Conservation (phyloP, 1,140 invertebrate genomes). For the Monochamus saltuarius region DNA sequence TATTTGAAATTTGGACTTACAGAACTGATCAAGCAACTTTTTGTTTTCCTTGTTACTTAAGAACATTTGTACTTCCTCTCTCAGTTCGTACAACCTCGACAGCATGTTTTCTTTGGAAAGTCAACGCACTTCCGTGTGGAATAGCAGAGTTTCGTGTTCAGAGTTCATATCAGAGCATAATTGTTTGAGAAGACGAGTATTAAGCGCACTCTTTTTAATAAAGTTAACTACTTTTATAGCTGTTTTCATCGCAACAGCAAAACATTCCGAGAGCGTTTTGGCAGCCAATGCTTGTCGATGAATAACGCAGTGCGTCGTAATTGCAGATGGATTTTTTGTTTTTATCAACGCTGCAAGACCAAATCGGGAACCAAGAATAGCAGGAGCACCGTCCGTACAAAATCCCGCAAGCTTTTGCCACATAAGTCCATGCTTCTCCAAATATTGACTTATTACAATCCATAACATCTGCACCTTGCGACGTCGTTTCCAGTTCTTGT, state of each 20-base stretch:
- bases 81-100: slow-evolving; percentile 29
- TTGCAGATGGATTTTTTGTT: slow-evolving; percentile 37
- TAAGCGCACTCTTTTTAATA: slow-evolving; percentile 43
- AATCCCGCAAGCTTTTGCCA: slow-evolving; percentile 8
- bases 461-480: slow-evolving; percentile 40
- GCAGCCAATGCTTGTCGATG: slow-evolving; percentile 42
- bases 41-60: not conserved
- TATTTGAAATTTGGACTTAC: too few species aligned
- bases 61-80: slow-evolving; percentile 19
- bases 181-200: slow-evolving; percentile 40
- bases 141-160: slow-evolving; percentile 37
- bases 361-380: slow-evolving; percentile 46
- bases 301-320: slow-evolving; percentile 41
- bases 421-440: slow-evolving; percentile 35
- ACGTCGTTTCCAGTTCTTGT: slow-evolving; percentile 26
- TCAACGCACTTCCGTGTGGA: slow-evolving; percentile 37
- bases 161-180: slow-evolving; percentile 35
- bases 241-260: slow-evolving; percentile 35
- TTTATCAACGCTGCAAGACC: slow-evolving; percentile 42
- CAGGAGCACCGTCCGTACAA: slow-evolving; percentile 11
- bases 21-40: too few species aligned
- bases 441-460: slow-evolving; percentile 33
- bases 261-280: slow-evolving; percentile 39
- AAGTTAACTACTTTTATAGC: slow-evolving; percentile 44
- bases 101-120: slow-evolving; percentile 42